A percentile compares a stretch with the other conserved stretches of the same genome.
Evolutionary conservation across 2,888 invertebrate species (phyloP).

Genomic region (Artemia sinica): DNA sequence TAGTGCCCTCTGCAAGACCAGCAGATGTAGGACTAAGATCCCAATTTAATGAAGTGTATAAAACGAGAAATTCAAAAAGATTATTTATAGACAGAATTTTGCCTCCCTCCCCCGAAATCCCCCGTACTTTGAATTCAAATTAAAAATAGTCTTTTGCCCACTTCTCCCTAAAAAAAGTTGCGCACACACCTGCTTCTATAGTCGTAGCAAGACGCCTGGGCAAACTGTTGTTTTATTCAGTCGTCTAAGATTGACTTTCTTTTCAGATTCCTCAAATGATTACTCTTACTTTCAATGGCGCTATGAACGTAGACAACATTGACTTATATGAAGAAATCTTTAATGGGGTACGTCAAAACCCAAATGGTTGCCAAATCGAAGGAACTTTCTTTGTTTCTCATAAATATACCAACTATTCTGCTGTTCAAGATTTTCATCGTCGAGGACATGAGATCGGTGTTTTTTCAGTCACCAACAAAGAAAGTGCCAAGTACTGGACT

Average conservation of each 20-base stretch:
- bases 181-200: neutral
- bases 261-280: conserved; percentile 68
- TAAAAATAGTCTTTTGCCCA: too few relatives aligned
- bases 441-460: conserved; percentile 79
- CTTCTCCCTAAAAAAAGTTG: too few relatives aligned
- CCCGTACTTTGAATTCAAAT: too few relatives aligned
- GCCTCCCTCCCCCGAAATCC: too few relatives aligned
- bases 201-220: neutral
- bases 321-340: conserved; percentile 82
- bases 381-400: conserved; percentile 80
- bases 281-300: conserved; percentile 82
- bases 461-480: conserved; percentile 79
- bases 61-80: too few relatives aligned
- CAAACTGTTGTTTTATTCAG: conserved; percentile 23
- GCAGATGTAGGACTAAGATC: too few relatives aligned
- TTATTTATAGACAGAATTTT: too few relatives aligned
- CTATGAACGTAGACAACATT: conserved; percentile 87
- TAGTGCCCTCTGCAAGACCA: too few relatives aligned
- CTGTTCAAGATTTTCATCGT: conserved; percentile 63
- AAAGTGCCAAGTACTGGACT: conserved; percentile 76
- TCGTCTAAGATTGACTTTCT: neutral
- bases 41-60: too few relatives aligned
- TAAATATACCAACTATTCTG: conserved; percentile 82
- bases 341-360: conserved; percentile 70
- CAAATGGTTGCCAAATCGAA: conserved; percentile 81